These are phyloP conservation scores for Odobenus rosmarus DNA, from an alignment of 2,113 vertebrate species.

Conservation along the genomic window DNA sequence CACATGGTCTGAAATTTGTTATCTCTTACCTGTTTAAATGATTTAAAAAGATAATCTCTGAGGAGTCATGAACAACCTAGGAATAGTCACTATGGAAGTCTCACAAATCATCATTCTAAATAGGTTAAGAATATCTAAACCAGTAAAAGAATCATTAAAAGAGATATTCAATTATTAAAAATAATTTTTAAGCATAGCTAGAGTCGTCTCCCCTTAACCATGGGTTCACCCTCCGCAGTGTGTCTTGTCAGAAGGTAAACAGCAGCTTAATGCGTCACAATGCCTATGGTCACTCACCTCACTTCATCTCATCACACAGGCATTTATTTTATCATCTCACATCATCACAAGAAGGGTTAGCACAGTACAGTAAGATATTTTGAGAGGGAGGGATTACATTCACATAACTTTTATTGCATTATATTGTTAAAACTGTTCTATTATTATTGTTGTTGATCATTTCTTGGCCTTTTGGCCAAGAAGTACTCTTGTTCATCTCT, in stretches of 20 bases:
- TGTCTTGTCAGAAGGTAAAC: neutral
- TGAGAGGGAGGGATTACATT: neutral
- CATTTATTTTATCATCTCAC: neutral
- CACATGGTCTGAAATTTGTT: neutral
- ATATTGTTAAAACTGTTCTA: neutral
- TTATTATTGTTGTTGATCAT: neutral
- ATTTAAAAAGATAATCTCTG: neutral
- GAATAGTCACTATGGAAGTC: neutral
- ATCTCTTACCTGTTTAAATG: neutral
- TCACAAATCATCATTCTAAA: neutral
- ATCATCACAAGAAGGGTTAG: neutral
- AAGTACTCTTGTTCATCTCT: neutral
- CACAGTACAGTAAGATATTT: neutral
- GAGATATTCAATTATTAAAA: neutral
- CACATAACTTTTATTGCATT: neutral
- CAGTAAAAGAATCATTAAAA: conserved; percentile 3
- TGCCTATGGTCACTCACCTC: neutral
- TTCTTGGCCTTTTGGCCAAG: neutral
- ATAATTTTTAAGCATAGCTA: neutral
- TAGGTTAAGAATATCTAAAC: conserved; percentile 14
- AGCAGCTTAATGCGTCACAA: neutral
- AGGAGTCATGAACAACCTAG: neutral
- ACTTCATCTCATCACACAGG: neutral
- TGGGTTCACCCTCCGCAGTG: neutral
- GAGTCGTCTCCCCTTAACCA: neutral